These are phyloP conservation scores for Hydrocynus forskahlii DNA, from an alignment of 2,797 vertebrate genomes.

Conservation along the genomic window DNA sequence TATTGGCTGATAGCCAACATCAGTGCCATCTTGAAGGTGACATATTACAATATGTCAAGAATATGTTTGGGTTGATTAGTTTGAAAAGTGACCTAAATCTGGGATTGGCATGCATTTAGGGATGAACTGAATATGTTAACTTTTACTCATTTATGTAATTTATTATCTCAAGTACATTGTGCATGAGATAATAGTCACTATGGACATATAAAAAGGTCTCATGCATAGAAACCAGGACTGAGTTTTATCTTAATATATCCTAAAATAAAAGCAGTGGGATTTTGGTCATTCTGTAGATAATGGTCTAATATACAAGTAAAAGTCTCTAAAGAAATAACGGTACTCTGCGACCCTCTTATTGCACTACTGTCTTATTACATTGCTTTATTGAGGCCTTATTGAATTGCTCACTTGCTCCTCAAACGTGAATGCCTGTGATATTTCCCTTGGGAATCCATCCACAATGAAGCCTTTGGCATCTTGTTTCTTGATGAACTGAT, in stretches of 20 bases:
- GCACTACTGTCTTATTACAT: not conserved
- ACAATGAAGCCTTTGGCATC: slow-evolving; percentile 72
- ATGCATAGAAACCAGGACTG: not conserved
- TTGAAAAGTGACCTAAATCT: slow-evolving; percentile 1
- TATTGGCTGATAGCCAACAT: no score
- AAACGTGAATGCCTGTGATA: slow-evolving; percentile 74
- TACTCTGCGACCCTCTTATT: not conserved
- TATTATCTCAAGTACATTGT: no score
- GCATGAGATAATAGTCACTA: no score
- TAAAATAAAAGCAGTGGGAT: not conserved
- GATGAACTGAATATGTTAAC: no score
- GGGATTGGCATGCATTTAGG: not conserved
- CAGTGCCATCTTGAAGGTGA: no score
- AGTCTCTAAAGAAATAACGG: not conserved
- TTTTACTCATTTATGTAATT: no score
- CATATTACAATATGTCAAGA: no score
- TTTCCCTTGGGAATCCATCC: slow-evolving; percentile 76
- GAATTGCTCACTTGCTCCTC: slow-evolving; percentile 71
- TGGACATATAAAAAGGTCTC: not conserved
- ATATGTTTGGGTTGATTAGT: not conserved
- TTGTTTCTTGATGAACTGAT: slow-evolving; percentile 75
- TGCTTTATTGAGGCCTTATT: not conserved
- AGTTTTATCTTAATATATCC: not conserved
- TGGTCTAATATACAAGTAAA: not conserved
- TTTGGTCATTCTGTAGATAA: not conserved